Conservation (phyloP, 2,797 vertebrate genomes). For the Takifugu ocellatus region DNA sequence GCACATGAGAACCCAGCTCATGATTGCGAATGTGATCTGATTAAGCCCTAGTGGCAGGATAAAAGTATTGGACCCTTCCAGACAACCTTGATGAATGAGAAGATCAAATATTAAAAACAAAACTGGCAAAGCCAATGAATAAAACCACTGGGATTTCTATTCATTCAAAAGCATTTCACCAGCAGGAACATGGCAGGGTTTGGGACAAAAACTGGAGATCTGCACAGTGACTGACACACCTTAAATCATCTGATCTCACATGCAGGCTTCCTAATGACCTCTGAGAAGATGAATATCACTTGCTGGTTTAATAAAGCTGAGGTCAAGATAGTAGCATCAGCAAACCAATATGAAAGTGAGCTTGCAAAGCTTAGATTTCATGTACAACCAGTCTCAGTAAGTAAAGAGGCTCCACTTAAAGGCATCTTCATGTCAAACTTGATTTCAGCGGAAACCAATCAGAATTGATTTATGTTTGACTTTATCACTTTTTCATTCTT, state of each 20-base stretch:
- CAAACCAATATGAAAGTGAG: constrained; percentile 4
- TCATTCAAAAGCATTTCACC: constrained; percentile 59
- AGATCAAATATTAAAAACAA: constrained; percentile 3
- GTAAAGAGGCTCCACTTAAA: constrained; percentile 56
- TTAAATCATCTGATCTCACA: constrained; percentile 46
- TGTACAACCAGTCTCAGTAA: constrained; percentile 62
- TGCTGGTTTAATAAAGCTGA: neutral
- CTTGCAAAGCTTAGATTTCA: constrained; percentile 14
- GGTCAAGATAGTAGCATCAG: constrained; percentile 7
- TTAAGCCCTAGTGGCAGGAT: no score
- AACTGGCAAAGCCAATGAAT: constrained; percentile 49
- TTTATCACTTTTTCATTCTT: constrained; percentile 37
- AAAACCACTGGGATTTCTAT: constrained; percentile 63
- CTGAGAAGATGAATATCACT: constrained; percentile 12
- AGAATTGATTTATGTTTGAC: constrained; percentile 29
- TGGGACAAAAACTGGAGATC: constrained; percentile 29
- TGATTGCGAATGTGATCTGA: no score
- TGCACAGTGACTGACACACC: constrained; percentile 8
- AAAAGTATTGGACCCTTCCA: neutral
- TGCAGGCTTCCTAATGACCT: neutral
- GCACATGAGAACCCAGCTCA: no score
- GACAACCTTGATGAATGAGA: constrained; percentile 48
- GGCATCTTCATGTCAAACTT: constrained; percentile 56
- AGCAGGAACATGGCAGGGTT: constrained; percentile 54
- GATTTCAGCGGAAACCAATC: constrained; percentile 41